These are phyloP conservation scores for Alligator sinensis DNA, from an alignment of 2,113 vertebrate species.

Conservation along the genomic window DNA sequence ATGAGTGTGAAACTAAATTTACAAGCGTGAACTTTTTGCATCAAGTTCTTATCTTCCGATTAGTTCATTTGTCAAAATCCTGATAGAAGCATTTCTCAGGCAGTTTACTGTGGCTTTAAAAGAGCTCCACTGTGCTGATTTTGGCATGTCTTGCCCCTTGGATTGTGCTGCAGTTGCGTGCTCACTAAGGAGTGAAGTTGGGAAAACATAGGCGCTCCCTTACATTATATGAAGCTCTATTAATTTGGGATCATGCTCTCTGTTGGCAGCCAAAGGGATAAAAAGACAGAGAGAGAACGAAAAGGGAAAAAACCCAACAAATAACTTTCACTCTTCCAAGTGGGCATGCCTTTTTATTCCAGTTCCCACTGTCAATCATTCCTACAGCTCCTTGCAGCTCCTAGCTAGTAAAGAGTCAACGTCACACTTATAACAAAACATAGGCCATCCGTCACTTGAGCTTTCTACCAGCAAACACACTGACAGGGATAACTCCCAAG, in stretches of 20 bases:
- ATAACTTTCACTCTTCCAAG: slow-evolving; percentile 67
- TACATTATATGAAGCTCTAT: slow-evolving; percentile 36
- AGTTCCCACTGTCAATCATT: slow-evolving; percentile 58
- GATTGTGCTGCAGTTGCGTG: slow-evolving; percentile 41
- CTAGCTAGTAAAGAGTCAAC: slow-evolving; percentile 58
- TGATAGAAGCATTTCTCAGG: not conserved
- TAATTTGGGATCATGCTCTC: slow-evolving; percentile 80
- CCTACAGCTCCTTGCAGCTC: slow-evolving; percentile 49
- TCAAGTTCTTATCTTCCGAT: not conserved
- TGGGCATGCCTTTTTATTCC: slow-evolving; percentile 69
- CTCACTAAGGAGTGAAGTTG: slow-evolving; percentile 55
- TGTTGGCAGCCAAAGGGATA: slow-evolving; percentile 80
- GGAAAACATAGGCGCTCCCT: slow-evolving; percentile 71
- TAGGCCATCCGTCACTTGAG: slow-evolving; percentile 4
- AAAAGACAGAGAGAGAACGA: slow-evolving; percentile 64
- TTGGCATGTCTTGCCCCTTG: slow-evolving; percentile 36
- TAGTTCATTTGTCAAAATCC: not conserved
- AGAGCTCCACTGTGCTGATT: slow-evolving; percentile 14
- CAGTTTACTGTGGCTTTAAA: not conserved
- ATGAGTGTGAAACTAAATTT: not conserved
- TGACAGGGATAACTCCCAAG: not conserved
- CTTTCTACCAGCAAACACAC: slow-evolving; percentile 12
- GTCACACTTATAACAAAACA: slow-evolving; percentile 24
- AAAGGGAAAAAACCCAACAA: slow-evolving; percentile 11
- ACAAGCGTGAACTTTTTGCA: not conserved